Percentiles rank a stretch among this genome's conserved stretches.
Evolutionary conservation across 2,797 vertebrate species (phyloP).

Genomic region (Melopsittacus undulatus): DNA sequence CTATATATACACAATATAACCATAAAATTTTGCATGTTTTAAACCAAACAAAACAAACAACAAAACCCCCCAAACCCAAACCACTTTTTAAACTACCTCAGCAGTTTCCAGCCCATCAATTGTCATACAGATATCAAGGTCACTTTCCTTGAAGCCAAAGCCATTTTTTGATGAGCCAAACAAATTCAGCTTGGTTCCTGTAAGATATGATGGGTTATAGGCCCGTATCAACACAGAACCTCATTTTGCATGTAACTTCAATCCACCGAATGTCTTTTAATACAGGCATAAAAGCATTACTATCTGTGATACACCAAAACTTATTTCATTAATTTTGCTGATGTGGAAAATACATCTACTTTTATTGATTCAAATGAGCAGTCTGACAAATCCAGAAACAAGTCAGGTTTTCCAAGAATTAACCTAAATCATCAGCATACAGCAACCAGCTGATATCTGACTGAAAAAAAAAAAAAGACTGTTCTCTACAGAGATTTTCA

Average conservation of each 20-base stretch:
- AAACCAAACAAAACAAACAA: neutral
- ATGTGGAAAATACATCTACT: neutral
- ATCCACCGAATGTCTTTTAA: neutral
- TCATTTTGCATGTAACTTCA: neutral
- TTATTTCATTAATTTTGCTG: neutral
- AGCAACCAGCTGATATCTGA: neutral
- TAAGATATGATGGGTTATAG: neutral
- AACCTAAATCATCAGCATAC: neutral
- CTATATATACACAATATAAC: neutral
- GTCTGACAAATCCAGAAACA: neutral
- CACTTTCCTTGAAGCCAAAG: conserved; percentile 95
- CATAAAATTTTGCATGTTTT: neutral
- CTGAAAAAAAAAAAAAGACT: neutral
- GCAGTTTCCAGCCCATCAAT: conserved; percentile 87
- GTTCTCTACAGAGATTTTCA: neutral
- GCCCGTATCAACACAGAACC: neutral
- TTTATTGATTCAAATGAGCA: neutral
- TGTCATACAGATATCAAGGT: conserved; percentile 95
- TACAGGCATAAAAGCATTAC: neutral
- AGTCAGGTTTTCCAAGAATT: neutral
- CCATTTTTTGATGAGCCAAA: conserved; percentile 98
- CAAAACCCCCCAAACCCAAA: neutral
- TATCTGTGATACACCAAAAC: neutral
- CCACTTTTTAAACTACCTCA: conserved; percentile 76
- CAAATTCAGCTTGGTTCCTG: conserved; percentile 88